phyloP scores from a whole-genome alignment of 2,888 invertebrate genomes.

The Elmis aenea region DNA sequence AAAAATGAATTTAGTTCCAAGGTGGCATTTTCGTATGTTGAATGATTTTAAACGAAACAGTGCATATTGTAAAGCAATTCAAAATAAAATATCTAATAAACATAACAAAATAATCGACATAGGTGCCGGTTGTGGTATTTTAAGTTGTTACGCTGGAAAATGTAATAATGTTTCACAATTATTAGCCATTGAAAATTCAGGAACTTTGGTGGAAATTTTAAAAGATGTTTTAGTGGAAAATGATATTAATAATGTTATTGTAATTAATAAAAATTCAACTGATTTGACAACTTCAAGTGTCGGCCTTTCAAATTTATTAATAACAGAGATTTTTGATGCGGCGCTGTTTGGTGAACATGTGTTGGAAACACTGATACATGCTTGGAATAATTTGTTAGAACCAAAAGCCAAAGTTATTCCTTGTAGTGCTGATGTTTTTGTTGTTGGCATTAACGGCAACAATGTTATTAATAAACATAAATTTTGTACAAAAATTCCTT shows the following conservation, averaged over 20 bases:
- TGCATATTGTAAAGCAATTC: conserved; percentile 61
- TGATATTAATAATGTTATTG: conserved; percentile 43
- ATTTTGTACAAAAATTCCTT: conserved; percentile 16
- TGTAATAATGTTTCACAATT: conserved; percentile 47
- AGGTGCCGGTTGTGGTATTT: conserved; percentile 71
- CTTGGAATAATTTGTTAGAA: conserved; percentile 58
- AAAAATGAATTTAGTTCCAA: conserved; percentile 62
- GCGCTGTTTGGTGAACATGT: conserved; percentile 74
- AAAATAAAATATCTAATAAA: conserved; percentile 47
- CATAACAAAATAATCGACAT: conserved; percentile 63
- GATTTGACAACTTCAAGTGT: conserved; percentile 39
- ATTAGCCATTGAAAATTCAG: conserved; percentile 64
- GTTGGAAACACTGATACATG: conserved; percentile 62
- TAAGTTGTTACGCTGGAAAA: conserved; percentile 61
- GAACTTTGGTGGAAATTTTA: conserved; percentile 59
- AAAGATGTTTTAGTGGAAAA: conserved; percentile 53
- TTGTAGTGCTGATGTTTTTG: conserved; percentile 56
- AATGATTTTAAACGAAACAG: conserved; percentile 68
- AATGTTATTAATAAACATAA: conserved; percentile 25
- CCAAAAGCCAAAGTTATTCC: conserved; percentile 56
- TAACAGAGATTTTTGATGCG: conserved; percentile 77
- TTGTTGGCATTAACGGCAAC: conserved; percentile 57
- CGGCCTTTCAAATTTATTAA: conserved; percentile 53
- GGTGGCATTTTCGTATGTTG: conserved; percentile 82
- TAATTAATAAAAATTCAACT: conserved; percentile 59